Base-by-base conservation (phyloP, 2,888 invertebrate genomes). In the Amblyjoppa fuscipennis region DNA sequence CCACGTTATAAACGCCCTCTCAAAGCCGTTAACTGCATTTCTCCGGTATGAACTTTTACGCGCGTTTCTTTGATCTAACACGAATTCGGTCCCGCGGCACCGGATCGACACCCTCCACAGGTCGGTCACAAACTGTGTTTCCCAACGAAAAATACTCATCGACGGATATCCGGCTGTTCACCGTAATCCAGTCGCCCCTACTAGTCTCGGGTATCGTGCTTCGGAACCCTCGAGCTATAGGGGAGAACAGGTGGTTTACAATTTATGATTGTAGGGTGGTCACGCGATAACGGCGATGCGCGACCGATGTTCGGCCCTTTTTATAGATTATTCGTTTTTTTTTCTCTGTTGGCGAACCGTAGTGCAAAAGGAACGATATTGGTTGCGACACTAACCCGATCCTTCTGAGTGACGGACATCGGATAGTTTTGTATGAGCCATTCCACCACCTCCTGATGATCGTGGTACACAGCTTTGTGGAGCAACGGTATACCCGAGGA, bases 381-480 rank as follows among this genome's bases (percentile, higher is more conserved):
- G 61, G 38, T 34, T 66, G 41, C 16, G 16, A 59, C 76, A 95
- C 96, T 95, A 93, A 97, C 97, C 90, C 96, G 96, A 93, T 98
- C 97, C 88, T 95, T 96, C 87, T 96, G 95, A 68, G 96, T 95
- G 3, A 96, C 96, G 0, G 96, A 95, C 51, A 95, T 95, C 0
- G 97, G 97, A 93, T 96, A 96, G 91, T 96, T 95, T n/a, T 95
- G 94, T 2, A 96, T 95, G 0, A 98, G 95, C 95, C 96, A 98
- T 87, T 96, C 95, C 16, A 96, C 95, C 83, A 98, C 96, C 87
- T 97, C 96, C 89, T 95, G 95, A 90, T 96, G 96, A 92, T 97
- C 97, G 92, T 97, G 96, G 92, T 96, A 97, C 16, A 98, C 96
- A 0, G 98, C 97, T 90, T 98, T 98, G 93, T 98, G 98, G 38